phyloP scores from a whole-genome alignment of 2,797 vertebrate genomes.

The Remorina albescens region DNA sequence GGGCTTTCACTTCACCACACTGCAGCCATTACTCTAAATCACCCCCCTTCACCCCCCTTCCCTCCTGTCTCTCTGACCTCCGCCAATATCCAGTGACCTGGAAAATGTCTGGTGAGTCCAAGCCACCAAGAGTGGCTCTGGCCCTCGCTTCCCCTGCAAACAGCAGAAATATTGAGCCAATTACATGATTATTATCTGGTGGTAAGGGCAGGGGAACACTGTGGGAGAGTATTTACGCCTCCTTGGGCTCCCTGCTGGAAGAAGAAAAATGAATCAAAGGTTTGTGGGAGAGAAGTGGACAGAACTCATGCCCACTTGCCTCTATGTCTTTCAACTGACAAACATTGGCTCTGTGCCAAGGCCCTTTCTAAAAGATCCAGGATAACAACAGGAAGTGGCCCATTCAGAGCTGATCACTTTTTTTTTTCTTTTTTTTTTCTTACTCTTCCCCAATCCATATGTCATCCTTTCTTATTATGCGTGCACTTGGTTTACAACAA shows the following conservation, averaged over 20 bases:
- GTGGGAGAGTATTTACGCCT: constrained; percentile 76
- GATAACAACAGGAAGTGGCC: constrained; percentile 47
- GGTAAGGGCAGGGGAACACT: constrained; percentile 59
- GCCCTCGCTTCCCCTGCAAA: constrained; percentile 64
- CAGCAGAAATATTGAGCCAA: constrained; percentile 86
- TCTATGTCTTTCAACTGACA: constrained; percentile 66
- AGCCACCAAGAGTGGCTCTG: constrained; percentile 57
- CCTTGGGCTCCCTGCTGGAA: constrained; percentile 68
- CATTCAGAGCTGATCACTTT: constrained; percentile 43
- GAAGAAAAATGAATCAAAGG: constrained; percentile 74
- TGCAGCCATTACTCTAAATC: constrained; percentile 77
- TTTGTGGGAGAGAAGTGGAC: constrained; percentile 59
- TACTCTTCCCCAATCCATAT: constrained; percentile 45
- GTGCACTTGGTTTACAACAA: constrained; percentile 42
- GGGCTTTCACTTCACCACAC: constrained; percentile 55
- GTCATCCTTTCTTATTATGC: constrained; percentile 47
- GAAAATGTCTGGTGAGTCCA: constrained; percentile 76
- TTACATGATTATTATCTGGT: constrained; percentile 86
- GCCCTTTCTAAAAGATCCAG: constrained; percentile 27
- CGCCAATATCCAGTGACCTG: constrained; percentile 78
- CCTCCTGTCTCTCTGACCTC: constrained; percentile 72
- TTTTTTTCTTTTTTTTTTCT: constrained; percentile 43
- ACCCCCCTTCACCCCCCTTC: constrained; percentile 13
- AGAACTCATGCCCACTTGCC: constrained; percentile 67
- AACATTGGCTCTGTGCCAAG: constrained; percentile 59